phyloP scores from a whole-genome alignment of 2,797 vertebrate genomes.

The Clarias platycephalus region DNA sequence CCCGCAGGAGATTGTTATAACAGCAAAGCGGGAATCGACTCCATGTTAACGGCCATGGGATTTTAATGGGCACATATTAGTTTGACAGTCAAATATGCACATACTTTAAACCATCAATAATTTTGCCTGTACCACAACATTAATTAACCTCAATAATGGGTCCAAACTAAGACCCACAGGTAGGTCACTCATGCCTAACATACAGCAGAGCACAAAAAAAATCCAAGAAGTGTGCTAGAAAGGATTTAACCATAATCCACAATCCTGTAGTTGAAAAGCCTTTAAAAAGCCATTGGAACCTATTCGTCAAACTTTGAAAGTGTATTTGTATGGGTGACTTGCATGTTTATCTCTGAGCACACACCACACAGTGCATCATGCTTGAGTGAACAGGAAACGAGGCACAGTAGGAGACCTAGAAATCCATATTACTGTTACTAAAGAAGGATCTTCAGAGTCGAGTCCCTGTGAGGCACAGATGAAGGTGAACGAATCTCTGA shows the following conservation, averaged over 20 bases:
- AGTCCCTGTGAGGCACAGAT: conserved; percentile 9
- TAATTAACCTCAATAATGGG: conserved; percentile 34
- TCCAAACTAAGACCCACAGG: background rate
- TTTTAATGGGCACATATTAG: background rate
- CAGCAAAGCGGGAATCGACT: background rate
- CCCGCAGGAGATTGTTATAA: background rate
- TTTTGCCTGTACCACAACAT: background rate
- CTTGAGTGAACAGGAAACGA: conserved; percentile 31
- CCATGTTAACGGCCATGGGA: background rate
- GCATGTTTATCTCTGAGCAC: conserved; percentile 15
- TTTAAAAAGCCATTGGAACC: conserved; percentile 22
- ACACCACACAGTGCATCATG: conserved; percentile 26
- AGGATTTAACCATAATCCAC: background rate
- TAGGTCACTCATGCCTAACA: background rate
- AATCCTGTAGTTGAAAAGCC: conserved; percentile 15
- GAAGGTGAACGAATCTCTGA: conserved; percentile 29
- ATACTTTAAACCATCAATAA: background rate
- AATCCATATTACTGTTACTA: conserved; percentile 41
- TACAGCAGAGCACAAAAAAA: background rate
- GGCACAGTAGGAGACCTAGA: conserved; percentile 38
- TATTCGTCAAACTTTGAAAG: conserved; percentile 37
- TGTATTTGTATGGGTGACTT: conserved; percentile 30
- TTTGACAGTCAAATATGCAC: background rate
- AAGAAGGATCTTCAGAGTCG: conserved; percentile 1
- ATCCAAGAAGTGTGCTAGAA: conserved; percentile 3